Percentiles rank a stretch among this genome's conserved stretches.
Evolutionary conservation across 30 jellyfish, hydroid and myxozoan genomes (phyloP).

Genomic region (Nemopilema nomurai): DNA sequence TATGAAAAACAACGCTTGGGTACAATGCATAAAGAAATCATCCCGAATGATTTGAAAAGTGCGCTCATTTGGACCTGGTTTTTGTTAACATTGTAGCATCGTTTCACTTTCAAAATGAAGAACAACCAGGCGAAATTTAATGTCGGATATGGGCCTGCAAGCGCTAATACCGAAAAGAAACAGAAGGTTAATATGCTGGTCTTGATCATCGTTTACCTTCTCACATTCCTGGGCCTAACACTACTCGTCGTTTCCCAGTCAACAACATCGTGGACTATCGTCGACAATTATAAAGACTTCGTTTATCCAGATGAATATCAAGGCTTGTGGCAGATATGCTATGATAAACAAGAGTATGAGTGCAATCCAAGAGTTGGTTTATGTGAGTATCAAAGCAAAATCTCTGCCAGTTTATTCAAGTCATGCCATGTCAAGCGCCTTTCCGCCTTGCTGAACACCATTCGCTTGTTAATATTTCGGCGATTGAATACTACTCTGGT

Average conservation of each 20-base stretch:
- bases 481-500: no score
- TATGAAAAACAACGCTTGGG: background rate
- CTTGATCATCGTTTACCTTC: constrained; percentile 44
- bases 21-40: background rate
- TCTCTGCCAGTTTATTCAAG: background rate
- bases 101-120: constrained; percentile 9
- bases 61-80: background rate
- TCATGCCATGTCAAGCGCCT: background rate
- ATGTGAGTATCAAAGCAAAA: constrained; percentile 25
- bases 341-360: constrained; percentile 43
- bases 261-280: constrained; percentile 75
- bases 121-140: constrained; percentile 1
- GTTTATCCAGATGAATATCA: constrained; percentile 70
- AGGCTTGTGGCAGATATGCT: constrained; percentile 76
- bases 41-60: constrained; percentile 20
- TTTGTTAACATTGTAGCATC: background rate
- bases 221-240: constrained; percentile 62
- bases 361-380: constrained; percentile 54
- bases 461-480: no score
- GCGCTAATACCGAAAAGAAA: background rate
- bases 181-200: constrained; percentile 37
- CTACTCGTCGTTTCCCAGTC: constrained; percentile 74
- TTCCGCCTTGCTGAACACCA: no score
- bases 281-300: constrained; percentile 61
- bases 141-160: constrained; percentile 45